Evolutionary conservation across 2,888 invertebrate species (phyloP), one percentile per base, ranked within the genome.

Genomic region (Pachycephus smyrnensis): DNA sequence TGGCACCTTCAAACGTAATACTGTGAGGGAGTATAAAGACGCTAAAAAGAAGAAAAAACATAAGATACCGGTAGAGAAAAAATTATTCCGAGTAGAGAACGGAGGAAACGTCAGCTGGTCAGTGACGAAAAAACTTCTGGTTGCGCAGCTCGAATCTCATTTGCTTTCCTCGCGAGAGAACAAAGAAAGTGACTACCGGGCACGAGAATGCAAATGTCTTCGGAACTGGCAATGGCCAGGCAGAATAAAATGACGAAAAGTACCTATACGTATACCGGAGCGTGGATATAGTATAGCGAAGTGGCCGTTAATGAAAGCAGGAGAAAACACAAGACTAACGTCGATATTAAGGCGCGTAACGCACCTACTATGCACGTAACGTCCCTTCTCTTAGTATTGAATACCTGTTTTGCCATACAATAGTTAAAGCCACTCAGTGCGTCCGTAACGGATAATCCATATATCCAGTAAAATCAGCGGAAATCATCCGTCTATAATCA

Each of bases 231-330:
- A 55, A 23, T 55, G 55, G 9, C 6, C 40, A 11, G 33, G 3
- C 36, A 23, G 30, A n/a, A 36, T 33, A 33, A 74, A 32, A 32
- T 11, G 36, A 36, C 74, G 74, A 74, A 36, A 15, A 74, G 36
- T 36, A 55, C 55, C 15, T 55, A 55, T 55, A 55, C 4, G 55
- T 55, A 55, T 55, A 23, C 23, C 55, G 9, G 55, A 55, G 55
- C 9, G 55, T 2, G 6, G 23, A 55, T 23, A 23, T 9, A 55
- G 23, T 55, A 55, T 2, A 55, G 55, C 23, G 23, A 23, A 55
- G 30, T 30, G 35, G 74, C 33, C 71, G n/a, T 77, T 71, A 77
- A 77, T 75, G 75, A 75, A 77, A 75, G 77, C 74, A 37, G 77
- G 77, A 77, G 77, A 77, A 77, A 77, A 75, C 75, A 71, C 4